Evolutionary conservation across 2,888 invertebrate species (phyloP), one percentile per base, ranked within the genome.

Genomic region (Lissonota sp.): DNA sequence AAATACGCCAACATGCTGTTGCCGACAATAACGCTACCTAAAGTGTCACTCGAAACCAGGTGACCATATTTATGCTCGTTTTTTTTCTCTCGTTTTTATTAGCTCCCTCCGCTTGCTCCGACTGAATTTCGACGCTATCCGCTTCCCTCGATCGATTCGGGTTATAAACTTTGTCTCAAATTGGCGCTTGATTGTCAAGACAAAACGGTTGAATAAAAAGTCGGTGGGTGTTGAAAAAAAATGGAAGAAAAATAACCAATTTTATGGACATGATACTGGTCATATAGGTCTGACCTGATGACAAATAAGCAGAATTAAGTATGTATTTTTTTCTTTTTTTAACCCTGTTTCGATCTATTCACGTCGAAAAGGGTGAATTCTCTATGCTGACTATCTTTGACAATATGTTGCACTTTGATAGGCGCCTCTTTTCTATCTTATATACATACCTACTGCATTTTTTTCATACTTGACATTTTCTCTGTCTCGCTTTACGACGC

Each of bases 181-280:
- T 75, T 79, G 74, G 53, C 63, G 39, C 7, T 26, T 26, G 46
- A 64, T 12, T 16, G 60, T 40, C 57, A 49, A 53, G 74, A 53
- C 58, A 55, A 26, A 64, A n/a, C 44, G 10, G 7, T 57, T 40
- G 49, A 26, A 26, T 26, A 58, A 64, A 66, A 26, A 55, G 53
- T 16, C 42, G 10, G 49, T n/a, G 7, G 44, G 26, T 44, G 37
- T 44, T 55, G 71, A 26, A 74, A 57, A 63, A 74, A 66, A 62
- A 71, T 58, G 75, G 42, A 73, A 74, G 37, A 76, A 58, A 70
- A 77, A 74, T 70, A 63, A 69, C 75, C 69, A 70, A 64, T 71
- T 82, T n/a, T n/a, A n/a, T n/a, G n/a, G n/a, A n/a, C n/a, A n/a
- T n/a, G 80, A 84, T 75, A 81, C 77, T 79, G 72, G 62, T 71